Percentiles rank a stretch among this genome's conserved stretches.
Evolutionary conservation across 2,888 invertebrate genomes (phyloP).

Genomic region (Muschampia plurimacula): DNA sequence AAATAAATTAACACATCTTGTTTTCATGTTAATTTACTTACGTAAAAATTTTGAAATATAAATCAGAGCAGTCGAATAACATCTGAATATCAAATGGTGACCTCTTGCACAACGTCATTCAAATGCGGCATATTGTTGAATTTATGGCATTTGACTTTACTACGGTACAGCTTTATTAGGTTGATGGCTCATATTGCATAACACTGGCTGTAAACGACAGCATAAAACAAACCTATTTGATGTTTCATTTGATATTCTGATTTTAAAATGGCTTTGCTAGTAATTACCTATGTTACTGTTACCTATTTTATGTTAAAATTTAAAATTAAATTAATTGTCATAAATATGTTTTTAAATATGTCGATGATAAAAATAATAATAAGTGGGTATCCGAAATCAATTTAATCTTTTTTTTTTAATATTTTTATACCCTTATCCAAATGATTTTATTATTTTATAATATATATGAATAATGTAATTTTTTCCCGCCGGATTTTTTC

Average conservation of each 20-base stretch:
- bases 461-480: no score
- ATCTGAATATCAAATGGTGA: slow-evolving; percentile 29
- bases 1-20: slow-evolving; percentile 6
- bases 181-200: slow-evolving; percentile 33
- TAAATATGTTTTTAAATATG: no score
- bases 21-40: neutral
- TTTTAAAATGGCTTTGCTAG: neutral
- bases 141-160: slow-evolving; percentile 30
- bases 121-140: slow-evolving; percentile 33
- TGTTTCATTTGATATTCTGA: neutral
- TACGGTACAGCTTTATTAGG: slow-evolving; percentile 27
- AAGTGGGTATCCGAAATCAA: no score
- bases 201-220: slow-evolving; percentile 18
- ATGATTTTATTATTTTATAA: no score
- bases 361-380: no score
- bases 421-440: no score
- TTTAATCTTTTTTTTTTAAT: no score
- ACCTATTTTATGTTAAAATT: no score
- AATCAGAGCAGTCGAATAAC: slow-evolving; percentile 25
- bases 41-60: slow-evolving; percentile 13
- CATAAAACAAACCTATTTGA: neutral
- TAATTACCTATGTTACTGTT: no score
- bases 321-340: no score
- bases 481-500: no score
- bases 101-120: slow-evolving; percentile 33